Conservation (phyloP, 2,888 invertebrate species). For the Ormyrus rosae region DNA sequence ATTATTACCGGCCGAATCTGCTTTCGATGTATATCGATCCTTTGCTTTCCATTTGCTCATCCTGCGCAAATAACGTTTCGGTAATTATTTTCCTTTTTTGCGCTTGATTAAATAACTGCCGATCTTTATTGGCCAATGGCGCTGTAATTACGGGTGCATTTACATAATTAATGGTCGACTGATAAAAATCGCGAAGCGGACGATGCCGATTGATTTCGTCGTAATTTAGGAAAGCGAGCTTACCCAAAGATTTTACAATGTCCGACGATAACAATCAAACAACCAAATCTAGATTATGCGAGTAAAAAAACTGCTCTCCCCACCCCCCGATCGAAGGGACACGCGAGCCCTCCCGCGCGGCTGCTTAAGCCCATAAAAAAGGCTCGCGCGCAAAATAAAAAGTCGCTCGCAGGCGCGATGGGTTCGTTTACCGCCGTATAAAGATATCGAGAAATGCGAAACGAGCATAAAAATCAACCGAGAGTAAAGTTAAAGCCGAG, state of each 20-base stretch:
- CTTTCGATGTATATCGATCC: slow-evolving; percentile 15
- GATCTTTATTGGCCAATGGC: slow-evolving; percentile 19
- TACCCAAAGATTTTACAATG: no score
- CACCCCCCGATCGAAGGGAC: not conserved
- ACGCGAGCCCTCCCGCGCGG: not conserved
- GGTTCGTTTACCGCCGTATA: slow-evolving; percentile 50
- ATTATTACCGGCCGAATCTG: slow-evolving; percentile 39
- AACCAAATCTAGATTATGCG: slow-evolving; percentile 30
- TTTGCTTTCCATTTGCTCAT: not conserved
- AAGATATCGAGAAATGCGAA: slow-evolving; percentile 54
- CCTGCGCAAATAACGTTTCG: not conserved
- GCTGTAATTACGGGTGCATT: slow-evolving; percentile 33
- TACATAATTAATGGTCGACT: slow-evolving; percentile 34
- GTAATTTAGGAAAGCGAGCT: no score
- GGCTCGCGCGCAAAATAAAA: slow-evolving; percentile 6
- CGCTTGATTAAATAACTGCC: slow-evolving; percentile 26
- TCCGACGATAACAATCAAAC: slow-evolving; percentile 19
- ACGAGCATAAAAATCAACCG: slow-evolving; percentile 49
- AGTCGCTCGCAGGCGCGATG: slow-evolving; percentile 18
- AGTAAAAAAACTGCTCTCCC: not conserved
- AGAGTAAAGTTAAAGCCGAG: slow-evolving; percentile 41
- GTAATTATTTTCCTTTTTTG: not conserved
- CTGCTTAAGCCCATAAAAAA: not conserved
- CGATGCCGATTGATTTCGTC: not conserved
- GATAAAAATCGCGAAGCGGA: slow-evolving; percentile 33